Percentiles rank a stretch among this genome's conserved stretches.
Evolutionary conservation across 1,140 invertebrate genomes (phyloP).

Genomic region (Drosophila ficusphila): DNA sequence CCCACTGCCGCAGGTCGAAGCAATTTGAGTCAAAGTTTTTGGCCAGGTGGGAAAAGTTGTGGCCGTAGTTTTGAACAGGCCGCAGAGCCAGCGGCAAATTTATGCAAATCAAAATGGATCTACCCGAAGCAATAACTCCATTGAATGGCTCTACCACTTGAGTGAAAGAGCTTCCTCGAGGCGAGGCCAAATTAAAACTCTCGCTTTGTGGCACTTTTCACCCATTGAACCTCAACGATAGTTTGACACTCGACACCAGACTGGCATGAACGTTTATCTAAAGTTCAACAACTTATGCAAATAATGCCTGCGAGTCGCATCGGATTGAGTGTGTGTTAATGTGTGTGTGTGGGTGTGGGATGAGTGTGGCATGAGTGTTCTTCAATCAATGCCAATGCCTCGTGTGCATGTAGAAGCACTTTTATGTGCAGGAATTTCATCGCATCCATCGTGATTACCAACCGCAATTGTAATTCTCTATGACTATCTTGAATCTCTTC

Average conservation of each 20-base stretch:
- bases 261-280: slow-evolving; percentile 68
- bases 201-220: slow-evolving; percentile 61
- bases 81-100: slow-evolving; percentile 63
- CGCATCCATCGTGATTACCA: slow-evolving; percentile 26
- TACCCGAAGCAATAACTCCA: slow-evolving; percentile 35
- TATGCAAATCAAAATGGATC: slow-evolving; percentile 68
- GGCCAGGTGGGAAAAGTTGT: slow-evolving; percentile 33
- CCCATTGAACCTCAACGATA: slow-evolving; percentile 45
- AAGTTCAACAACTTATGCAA: slow-evolving; percentile 81
- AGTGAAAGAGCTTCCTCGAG: slow-evolving; percentile 48
- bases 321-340: slow-evolving; percentile 37
- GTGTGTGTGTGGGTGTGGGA: too few relatives aligned
- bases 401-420: slow-evolving; percentile 24
- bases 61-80: slow-evolving; percentile 14
- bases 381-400: slow-evolving; percentile 66
- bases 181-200: slow-evolving; percentile 71
- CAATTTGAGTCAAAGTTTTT: slow-evolving; percentile 50
- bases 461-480: slow-evolving; percentile 56
- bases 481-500: slow-evolving; percentile 56
- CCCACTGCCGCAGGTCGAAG: slow-evolving; percentile 32
- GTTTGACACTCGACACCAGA: slow-evolving; percentile 56
- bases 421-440: slow-evolving; percentile 63
- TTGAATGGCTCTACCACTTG: slow-evolving; percentile 53
- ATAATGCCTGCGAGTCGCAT: slow-evolving; percentile 42
- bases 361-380: slow-evolving; percentile 52